phyloP scores from a whole-genome alignment of 2,113 vertebrate genomes.

The Notechis scutatus region DNA sequence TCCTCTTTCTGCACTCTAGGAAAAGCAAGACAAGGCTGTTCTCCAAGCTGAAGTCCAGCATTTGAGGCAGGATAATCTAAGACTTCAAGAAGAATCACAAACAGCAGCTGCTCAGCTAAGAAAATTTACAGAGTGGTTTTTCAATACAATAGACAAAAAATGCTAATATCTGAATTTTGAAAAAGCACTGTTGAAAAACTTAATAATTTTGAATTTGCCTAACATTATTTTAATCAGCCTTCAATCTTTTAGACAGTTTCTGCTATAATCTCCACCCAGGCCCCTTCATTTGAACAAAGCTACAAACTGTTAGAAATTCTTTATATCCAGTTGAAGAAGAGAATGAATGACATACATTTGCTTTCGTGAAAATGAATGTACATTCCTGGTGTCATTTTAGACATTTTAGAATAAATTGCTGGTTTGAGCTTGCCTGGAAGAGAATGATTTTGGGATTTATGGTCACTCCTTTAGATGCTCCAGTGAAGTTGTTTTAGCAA shows the following conservation, averaged over 20 bases:
- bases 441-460: conserved; percentile 43
- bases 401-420: conserved; percentile 63
- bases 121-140: conserved; percentile 98
- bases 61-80: conserved; percentile 91
- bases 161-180: conserved; percentile 52
- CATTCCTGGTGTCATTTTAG: conserved; percentile 63
- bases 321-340: conserved; percentile 47
- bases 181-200: conserved; percentile 26
- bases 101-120: conserved; percentile 90
- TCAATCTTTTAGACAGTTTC: conserved; percentile 59
- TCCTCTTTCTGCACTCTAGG: conserved; percentile 69
- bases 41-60: conserved; percentile 94
- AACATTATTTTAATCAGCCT: conserved; percentile 59
- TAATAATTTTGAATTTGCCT: conserved; percentile 43
- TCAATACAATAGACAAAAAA: conserved; percentile 92
- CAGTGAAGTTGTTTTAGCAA: conserved; percentile 59
- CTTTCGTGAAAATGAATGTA: conserved; percentile 82
- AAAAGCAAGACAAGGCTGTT: conserved; percentile 96
- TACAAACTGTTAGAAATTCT: conserved; percentile 38
- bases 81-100: conserved; percentile 94
- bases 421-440: conserved; percentile 54
- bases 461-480: conserved; percentile 58
- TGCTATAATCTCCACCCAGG: conserved; percentile 50
- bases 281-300: conserved; percentile 49
- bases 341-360: conserved; percentile 49